These are phyloP conservation scores for Neoarius graeffei DNA, from an alignment of 2,113 vertebrate species.

Conservation along the genomic window DNA sequence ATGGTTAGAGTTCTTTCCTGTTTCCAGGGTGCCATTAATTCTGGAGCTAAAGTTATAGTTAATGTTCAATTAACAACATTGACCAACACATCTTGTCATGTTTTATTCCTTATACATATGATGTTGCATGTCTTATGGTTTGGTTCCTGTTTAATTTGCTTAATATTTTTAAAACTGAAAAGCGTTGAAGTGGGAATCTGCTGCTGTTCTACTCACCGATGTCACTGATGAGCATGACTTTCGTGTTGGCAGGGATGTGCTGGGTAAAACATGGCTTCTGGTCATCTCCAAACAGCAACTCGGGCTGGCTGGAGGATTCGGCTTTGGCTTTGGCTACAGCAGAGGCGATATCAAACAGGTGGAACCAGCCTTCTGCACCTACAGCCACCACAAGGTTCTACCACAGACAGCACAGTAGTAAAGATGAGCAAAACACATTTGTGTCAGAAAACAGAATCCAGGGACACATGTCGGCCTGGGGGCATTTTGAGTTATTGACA, in stretches of 20 bases:
- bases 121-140: too few species aligned
- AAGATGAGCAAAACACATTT: background rate
- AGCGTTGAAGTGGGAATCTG: background rate
- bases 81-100: too few species aligned
- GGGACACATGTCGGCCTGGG: too few species aligned
- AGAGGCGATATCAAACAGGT: conserved; percentile 88
- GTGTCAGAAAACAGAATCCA: too few species aligned
- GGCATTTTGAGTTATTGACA: too few species aligned
- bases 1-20: too few species aligned
- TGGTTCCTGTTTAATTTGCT: too few species aligned
- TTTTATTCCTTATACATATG: too few species aligned
- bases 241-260: conserved; percentile 96
- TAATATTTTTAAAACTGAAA: background rate
- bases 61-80: too few species aligned
- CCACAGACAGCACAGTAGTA: background rate
- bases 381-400: conserved; percentile 92
- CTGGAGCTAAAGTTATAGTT: too few species aligned
- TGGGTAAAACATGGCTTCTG: conserved; percentile 89
- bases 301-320: conserved; percentile 83
- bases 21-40: too few species aligned
- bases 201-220: conserved; percentile 77
- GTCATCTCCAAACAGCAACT: conserved; percentile 76
- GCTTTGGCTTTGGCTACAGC: conserved; percentile 74
- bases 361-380: conserved; percentile 96
- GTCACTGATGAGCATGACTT: conserved; percentile 94